These are phyloP conservation scores for Netelia melanura DNA, from an alignment of 2,888 invertebrate species.

Conservation along the genomic window DNA sequence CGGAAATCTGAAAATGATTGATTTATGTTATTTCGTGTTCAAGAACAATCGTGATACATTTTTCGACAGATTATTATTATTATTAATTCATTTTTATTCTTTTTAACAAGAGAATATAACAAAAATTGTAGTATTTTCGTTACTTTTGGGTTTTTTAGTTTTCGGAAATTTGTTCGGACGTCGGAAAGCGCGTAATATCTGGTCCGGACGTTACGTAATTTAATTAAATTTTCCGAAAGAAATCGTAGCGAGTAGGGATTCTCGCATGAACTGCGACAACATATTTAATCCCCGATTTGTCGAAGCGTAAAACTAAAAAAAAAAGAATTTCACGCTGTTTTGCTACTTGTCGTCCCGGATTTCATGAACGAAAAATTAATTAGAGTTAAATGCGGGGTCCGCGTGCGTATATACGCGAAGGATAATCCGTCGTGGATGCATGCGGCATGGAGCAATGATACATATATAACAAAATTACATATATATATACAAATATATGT, in stretches of 20 bases:
- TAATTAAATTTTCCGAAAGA: not conserved
- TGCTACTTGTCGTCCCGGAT: not conserved
- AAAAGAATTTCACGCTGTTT: not conserved
- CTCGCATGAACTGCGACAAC: not conserved
- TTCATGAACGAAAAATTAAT: slow-evolving; percentile 16
- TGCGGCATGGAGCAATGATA: not conserved
- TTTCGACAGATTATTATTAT: too few species aligned
- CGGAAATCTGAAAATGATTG: too few species aligned
- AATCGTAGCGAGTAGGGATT: not conserved
- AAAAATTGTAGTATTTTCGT: too few species aligned
- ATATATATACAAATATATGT: not conserved
- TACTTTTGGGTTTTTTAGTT: too few species aligned
- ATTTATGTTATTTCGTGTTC: too few species aligned
- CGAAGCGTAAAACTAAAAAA: not conserved
- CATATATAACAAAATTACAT: not conserved
- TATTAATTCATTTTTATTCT: too few species aligned
- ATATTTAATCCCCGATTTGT: not conserved
- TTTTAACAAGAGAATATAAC: too few species aligned
- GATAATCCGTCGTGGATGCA: not conserved
- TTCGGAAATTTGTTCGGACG: too few species aligned
- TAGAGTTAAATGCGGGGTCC: slow-evolving; percentile 1
- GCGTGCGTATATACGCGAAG: not conserved
- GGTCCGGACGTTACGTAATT: too few species aligned
- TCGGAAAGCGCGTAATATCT: too few species aligned
- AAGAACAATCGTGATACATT: too few species aligned